Base-by-base conservation (phyloP, 2,113 vertebrate species). In the Clarias gariepinus region DNA sequence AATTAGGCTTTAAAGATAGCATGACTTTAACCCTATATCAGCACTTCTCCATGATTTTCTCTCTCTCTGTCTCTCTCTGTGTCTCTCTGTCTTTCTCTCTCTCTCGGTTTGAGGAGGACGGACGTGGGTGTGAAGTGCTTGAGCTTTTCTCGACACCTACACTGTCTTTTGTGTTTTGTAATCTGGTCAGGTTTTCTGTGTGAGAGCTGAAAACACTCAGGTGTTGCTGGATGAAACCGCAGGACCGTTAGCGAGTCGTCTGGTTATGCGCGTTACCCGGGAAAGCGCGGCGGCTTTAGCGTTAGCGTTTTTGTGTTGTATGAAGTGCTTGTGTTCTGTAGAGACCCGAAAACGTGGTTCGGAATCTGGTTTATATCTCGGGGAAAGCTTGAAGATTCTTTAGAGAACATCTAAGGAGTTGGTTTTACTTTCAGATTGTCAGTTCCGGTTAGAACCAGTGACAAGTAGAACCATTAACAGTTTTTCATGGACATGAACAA, bases 1-100 rank as follows among this genome's bases (percentile, higher is more conserved):
- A 88, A 85, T 88, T 66, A 85, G 87, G 23, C 55, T 73, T 81
- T 85, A 52, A 85, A 82, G 60, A 85, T 85, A 52, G 52, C 19
- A 77, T 58, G 11, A 25, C 55, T 85, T 81, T 73, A n/a, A n/a
- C 68, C 73, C 16, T 55, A 47, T 63, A 73, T 88, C 69, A 88
- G 83, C 83, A 13, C 60, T 81, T 88, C 81, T 36, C 64, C 3
- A 7, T 63, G 33, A n/a, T 28, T 16, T 16, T 23, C 2, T 33
- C 9, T 58, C 25, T 3, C 19, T 19, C 55, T 76, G 69, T 47
- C 66, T 66, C 58, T 52, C 18, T 69, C 64, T 55, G 15, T 68
- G 13, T 68, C 23, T 69, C 68, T 61, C 83, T 41, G 10, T 30
- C 52, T 33, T 47, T 47, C 57, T 74, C 69, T 66, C 47, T 64